Conservation (phyloP, 2,113 vertebrate genomes). For the Gallinago paraguaiae region DNA sequence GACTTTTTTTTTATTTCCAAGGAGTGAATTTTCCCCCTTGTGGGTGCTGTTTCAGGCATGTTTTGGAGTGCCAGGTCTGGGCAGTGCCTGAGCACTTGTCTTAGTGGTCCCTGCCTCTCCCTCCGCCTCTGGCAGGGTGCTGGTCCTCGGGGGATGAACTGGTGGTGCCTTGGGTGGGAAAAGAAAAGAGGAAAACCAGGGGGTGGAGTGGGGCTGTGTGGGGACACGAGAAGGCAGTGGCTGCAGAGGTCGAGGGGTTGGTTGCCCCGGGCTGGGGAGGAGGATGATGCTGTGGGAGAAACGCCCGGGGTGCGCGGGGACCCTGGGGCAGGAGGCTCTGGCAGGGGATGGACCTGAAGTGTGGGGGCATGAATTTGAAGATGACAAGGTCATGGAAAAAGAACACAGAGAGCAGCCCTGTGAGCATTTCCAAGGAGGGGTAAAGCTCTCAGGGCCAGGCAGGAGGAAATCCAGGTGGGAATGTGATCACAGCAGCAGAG, state of each 20-base stretch:
- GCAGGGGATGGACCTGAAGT: rapidly evolving
- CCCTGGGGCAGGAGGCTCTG: rapidly evolving
- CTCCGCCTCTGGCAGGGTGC: neutral
- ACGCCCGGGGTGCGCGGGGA: rapidly evolving
- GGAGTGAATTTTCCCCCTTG: neutral
- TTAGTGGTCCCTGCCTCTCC: rapidly evolving
- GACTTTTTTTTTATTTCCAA: neutral
- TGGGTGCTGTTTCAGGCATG: rapidly evolving
- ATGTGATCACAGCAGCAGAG: too few relatives aligned
- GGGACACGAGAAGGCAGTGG: neutral
- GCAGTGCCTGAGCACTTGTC: neutral
- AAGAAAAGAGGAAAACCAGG: neutral
- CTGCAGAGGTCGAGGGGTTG: rapidly evolving
- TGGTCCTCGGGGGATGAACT: neutral
- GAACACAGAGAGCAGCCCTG: neutral
- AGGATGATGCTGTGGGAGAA: neutral
- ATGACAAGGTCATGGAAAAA: neutral
- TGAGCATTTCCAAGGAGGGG: neutral
- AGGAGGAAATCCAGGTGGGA: neutral
- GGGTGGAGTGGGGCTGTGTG: rapidly evolving
- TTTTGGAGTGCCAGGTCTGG: neutral
- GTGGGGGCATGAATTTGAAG: neutral
- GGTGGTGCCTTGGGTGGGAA: too few relatives aligned
- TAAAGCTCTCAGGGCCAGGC: rapidly evolving
- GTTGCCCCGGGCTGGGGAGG: neutral